Evolutionary conservation across 2,113 vertebrate species (phyloP).

Genomic region (Rhea pennata): DNA sequence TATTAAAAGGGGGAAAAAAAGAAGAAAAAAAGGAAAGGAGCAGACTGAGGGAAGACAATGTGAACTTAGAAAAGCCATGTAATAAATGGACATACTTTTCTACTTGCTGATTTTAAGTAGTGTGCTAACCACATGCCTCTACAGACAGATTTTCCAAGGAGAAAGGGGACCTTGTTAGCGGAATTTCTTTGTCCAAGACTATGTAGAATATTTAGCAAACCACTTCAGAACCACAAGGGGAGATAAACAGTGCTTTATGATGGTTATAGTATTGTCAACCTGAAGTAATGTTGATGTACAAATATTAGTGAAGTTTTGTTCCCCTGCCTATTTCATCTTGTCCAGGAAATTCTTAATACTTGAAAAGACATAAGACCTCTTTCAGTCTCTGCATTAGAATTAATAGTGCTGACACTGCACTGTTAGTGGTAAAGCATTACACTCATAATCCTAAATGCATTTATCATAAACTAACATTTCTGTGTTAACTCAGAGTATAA

Average conservation of each 20-base stretch:
- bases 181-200: not conserved
- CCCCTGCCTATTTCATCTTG: not conserved
- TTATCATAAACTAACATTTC: not conserved
- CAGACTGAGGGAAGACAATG: not conserved
- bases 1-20: not conserved
- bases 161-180: not conserved
- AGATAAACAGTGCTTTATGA: not conserved
- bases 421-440: not conserved
- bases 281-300: not conserved
- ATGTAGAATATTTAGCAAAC: not conserved
- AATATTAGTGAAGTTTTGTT: not conserved
- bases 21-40: not conserved
- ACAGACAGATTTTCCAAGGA: not conserved
- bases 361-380: not conserved
- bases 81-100: not conserved
- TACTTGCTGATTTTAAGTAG: not conserved
- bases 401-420: not conserved
- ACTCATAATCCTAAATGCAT: not conserved
- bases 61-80: not conserved
- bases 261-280: not conserved
- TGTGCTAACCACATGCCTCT: not conserved
- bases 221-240: not conserved
- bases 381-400: not conserved
- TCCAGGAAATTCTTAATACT: not conserved
- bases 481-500: not conserved